Evolutionary conservation across 2,797 vertebrate genomes (phyloP).

Genomic region (Pygocentrus nattereri): DNA sequence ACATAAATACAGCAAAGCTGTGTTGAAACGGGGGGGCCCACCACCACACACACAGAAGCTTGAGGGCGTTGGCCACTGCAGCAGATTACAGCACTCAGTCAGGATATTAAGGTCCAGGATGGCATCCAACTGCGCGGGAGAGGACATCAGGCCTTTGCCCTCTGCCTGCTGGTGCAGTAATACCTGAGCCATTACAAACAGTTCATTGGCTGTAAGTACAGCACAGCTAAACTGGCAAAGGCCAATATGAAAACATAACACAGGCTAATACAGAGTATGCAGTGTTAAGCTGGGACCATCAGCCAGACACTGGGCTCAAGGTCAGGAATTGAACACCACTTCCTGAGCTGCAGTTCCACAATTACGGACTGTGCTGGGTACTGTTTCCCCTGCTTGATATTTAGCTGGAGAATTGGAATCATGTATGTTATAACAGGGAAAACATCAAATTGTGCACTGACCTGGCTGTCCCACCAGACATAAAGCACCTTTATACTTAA

Average conservation of each 20-base stretch:
- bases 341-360: too few relatives aligned
- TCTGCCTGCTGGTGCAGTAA: slow-evolving; percentile 31
- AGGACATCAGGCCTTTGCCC: slow-evolving; percentile 24
- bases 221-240: not conserved
- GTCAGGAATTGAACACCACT: too few relatives aligned
- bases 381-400: not conserved
- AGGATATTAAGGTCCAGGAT: slow-evolving; percentile 54
- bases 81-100: slow-evolving; percentile 72
- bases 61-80: slow-evolving; percentile 54
- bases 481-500: slow-evolving; percentile 7
- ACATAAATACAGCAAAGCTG: slow-evolving; percentile 53
- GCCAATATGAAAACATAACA: not conserved
- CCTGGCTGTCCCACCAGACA: not conserved
- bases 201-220: not conserved
- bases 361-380: not conserved
- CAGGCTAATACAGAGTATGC: not conserved
- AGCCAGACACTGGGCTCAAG: not conserved
- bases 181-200: slow-evolving; percentile 33
- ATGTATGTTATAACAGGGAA: not conserved
- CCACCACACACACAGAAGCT: slow-evolving; percentile 24
- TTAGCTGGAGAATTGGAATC: not conserved
- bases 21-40: slow-evolving; percentile 28
- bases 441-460: not conserved
- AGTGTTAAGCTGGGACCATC: not conserved
- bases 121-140: slow-evolving; percentile 34